These are phyloP conservation scores for Misgurnus anguillicaudatus DNA, from an alignment of 2,113 vertebrate species.

Conservation along the genomic window DNA sequence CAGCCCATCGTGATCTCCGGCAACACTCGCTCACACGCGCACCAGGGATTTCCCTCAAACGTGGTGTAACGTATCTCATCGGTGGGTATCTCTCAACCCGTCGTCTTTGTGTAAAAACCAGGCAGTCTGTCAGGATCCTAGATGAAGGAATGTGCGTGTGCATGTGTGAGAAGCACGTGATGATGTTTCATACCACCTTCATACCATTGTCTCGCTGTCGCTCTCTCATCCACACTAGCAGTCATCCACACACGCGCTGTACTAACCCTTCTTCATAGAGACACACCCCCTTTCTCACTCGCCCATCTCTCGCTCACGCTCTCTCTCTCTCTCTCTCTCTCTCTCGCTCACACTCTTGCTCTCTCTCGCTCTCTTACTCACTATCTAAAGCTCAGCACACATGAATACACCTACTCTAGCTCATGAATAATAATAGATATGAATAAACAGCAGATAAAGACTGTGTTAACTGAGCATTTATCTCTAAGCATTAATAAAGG, in stretches of 20 bases:
- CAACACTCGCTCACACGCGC: slow-evolving; percentile 82
- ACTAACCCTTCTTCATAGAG: slow-evolving; percentile 65
- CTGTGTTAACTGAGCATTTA: slow-evolving; percentile 27
- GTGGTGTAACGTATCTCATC: slow-evolving; percentile 85
- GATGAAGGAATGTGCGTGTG: slow-evolving; percentile 28
- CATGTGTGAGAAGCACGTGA: background rate
- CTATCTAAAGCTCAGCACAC: slow-evolving; percentile 88
- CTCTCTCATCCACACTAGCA: slow-evolving; percentile 55
- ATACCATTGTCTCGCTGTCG: slow-evolving; percentile 6
- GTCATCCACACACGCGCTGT: slow-evolving; percentile 58
- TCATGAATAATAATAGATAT: slow-evolving; percentile 94
- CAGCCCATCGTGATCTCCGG: slow-evolving; percentile 94
- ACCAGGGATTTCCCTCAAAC: slow-evolving; percentile 84
- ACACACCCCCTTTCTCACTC: slow-evolving; percentile 74
- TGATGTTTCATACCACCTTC: background rate
- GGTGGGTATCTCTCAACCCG: slow-evolving; percentile 84
- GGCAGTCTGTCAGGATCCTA: background rate
- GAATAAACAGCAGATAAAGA: slow-evolving; percentile 67
- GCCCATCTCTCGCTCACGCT: slow-evolving; percentile 70
- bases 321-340: slow-evolving; percentile 71
- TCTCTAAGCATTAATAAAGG: background rate
- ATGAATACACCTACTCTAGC: slow-evolving; percentile 88
- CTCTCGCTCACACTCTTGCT: slow-evolving; percentile 63
- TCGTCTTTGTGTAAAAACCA: slow-evolving; percentile 67
- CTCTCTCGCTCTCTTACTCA: slow-evolving; percentile 72